Conservation (phyloP, 2,797 vertebrate species). For the Spinus pinus region DNA sequence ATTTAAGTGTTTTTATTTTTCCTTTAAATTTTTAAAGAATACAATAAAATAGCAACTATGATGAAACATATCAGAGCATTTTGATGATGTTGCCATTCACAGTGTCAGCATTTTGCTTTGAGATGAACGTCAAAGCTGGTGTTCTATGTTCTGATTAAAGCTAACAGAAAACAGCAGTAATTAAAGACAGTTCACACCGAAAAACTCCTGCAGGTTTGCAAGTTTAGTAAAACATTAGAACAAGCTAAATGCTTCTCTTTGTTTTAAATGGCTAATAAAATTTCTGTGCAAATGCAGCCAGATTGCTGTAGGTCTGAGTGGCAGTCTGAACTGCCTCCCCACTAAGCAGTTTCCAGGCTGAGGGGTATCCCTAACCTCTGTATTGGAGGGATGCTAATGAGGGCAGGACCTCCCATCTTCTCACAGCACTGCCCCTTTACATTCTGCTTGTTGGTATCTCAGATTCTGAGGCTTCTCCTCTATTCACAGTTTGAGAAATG, state of each 20-base stretch:
- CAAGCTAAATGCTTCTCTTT: not conserved
- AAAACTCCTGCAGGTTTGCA: not conserved
- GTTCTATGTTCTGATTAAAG: not conserved
- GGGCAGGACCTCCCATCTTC: not conserved
- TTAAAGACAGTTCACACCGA: not conserved
- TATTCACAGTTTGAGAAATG: not conserved
- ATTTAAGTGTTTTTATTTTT: not conserved
- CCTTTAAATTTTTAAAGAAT: not conserved
- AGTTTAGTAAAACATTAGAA: not conserved
- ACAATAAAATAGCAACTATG: not conserved
- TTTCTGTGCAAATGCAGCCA: not conserved
- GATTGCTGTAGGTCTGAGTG: not conserved
- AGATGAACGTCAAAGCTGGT: not conserved
- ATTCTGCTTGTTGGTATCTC: not conserved
- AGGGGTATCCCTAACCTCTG: not conserved
- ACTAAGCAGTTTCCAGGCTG: not conserved
- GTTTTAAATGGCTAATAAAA: not conserved
- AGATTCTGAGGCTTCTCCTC: not conserved
- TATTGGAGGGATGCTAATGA: not conserved
- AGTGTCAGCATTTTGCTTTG: not conserved
- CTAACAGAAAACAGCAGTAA: not conserved
- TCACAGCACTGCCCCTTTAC: not conserved
- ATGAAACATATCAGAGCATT: not conserved
- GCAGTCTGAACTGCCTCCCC: not conserved
- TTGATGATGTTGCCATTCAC: not conserved